Base-by-base conservation (phyloP, 1,140 invertebrate species). In the Solenopsis invicta region DNA sequence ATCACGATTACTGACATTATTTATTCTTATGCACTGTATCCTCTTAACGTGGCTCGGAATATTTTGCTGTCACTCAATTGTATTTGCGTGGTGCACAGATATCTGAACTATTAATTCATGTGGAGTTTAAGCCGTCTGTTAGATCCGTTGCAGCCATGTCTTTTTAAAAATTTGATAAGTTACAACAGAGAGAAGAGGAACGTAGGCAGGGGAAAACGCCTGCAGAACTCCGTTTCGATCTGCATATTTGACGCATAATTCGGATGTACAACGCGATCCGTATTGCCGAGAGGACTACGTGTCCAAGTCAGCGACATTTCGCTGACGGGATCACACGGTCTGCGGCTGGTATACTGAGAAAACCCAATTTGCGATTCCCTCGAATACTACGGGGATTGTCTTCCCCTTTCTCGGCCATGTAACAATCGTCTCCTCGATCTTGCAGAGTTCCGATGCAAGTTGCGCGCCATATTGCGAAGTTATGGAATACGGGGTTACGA, bases 401-500 rank as follows among this genome's bases (percentile, higher is more conserved):
- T 48, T 37, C 81, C 24, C 37, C 64, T 71, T 85, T 71, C 50
- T 54, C 9, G 34, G 37, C 78, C 48, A 29, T 75, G 80, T 84
- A 84, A 84, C 80, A 75, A 84, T 82, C 62, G 41, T 29, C 21
- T 56, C 18, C 21, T 21, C 71, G 64, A 84, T 69, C 69, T 76
- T 84, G 54, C 59, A 41, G 34, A 88, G 69, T 87, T 67, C 69
- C 67, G 69, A 75, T 34, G 59, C 78, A 88, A 89, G 52, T 85
- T 89, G 48, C 61, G 12, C 67, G 3, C 67, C 52, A 88, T 76
- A 88, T 84, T 84, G 62, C 62, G 52, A 82, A 69, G 45, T 76
- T 88, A 72, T 66, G 82, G 82, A 66, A 85, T 78, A 85, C 74
- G 74, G 29, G 82, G 69, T 84, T 85, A 52, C 67, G 37, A 69